Base-by-base conservation (phyloP, 1,140 invertebrate genomes). In the Spodoptera frugiperda region DNA sequence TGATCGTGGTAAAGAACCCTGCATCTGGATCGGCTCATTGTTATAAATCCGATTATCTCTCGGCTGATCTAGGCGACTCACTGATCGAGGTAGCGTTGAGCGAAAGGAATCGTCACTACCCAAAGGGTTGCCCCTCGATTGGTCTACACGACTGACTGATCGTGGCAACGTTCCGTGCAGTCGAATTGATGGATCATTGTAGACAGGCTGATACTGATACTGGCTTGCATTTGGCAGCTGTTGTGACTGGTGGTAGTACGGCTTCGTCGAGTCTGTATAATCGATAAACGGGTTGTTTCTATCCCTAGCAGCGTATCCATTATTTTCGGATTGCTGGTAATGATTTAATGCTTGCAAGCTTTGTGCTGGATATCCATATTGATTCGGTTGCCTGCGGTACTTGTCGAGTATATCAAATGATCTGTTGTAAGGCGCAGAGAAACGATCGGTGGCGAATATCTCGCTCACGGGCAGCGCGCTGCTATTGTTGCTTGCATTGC, bases 381-480 rank as follows among this genome's bases (percentile, higher is more conserved):
- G 86, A 72, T 86, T 84, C 8, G 88, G 86, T 77, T 86, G 89
- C 33, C 85, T 78, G 53, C 87, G 84, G 76, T 91, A 89, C 81
- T 91, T 93, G 57, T 92, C 86, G 30, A 89, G 86, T 74, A 93
- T 88, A 75, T 91, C 89, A 54, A 94, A 92, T 12, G 89, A 84
- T 78, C 87, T 89, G 68, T 89, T 84, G 25, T 93, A 87, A 0
- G 92, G 92, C 15, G 87, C 79, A 14, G 81, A 54, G 78, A 83
- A 94, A 68, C 92, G 89, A 76, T 94, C 90, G 3, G 84, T 91
- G 25, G 91, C 90, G 72, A 92, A 94, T 83, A 92, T 90, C 82
- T 93, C 92, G 73, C 85, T 88, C 15, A 90, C 86, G 2, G 92
- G 91, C 76, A 94, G 78, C 15, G 78, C 82, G 54, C 84, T 78